Evolutionary conservation across 1,140 invertebrate genomes (phyloP).

Genomic region (Stegodyphus mimosarum): DNA sequence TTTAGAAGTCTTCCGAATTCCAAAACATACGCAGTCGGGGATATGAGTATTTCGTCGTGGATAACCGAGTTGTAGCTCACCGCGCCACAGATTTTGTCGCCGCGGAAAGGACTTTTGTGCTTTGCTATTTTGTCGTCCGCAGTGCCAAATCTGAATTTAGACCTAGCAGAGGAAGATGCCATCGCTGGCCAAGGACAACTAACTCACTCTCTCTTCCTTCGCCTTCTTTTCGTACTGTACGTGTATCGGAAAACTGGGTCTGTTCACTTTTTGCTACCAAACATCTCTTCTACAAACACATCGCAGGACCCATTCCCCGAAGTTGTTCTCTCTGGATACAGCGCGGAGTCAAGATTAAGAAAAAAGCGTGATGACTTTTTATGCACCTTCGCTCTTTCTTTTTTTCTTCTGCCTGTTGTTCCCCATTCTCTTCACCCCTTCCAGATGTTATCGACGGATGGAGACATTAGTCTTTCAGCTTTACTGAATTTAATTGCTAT

Average conservation of each 20-base stretch:
- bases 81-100: slow-evolving; percentile 33
- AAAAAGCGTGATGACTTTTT: background rate
- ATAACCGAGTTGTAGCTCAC: too few relatives aligned
- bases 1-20: too few relatives aligned
- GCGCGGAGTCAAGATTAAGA: background rate
- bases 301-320: too few relatives aligned
- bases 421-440: too few relatives aligned
- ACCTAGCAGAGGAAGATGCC: slow-evolving; percentile 33
- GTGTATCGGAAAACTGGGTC: slow-evolving; percentile 3
- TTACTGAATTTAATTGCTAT: too few relatives aligned
- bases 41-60: too few relatives aligned
- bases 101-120: slow-evolving; percentile 22
- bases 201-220: slow-evolving; percentile 43
- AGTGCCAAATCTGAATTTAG: slow-evolving; percentile 62
- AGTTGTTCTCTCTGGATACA: background rate
- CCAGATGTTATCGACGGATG: too few relatives aligned
- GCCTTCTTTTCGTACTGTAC: too few relatives aligned
- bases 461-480: too few relatives aligned
- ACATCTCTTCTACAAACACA: too few relatives aligned
- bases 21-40: too few relatives aligned
- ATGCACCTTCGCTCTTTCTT: background rate
- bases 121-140: slow-evolving; percentile 50
- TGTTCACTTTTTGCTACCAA: background rate
- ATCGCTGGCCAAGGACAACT: slow-evolving; percentile 54
- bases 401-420: background rate